Evolutionary conservation across 2,797 vertebrate genomes (phyloP), one percentile per base, ranked within the genome.

Genomic region (Melanotaenia parkinsoni): DNA sequence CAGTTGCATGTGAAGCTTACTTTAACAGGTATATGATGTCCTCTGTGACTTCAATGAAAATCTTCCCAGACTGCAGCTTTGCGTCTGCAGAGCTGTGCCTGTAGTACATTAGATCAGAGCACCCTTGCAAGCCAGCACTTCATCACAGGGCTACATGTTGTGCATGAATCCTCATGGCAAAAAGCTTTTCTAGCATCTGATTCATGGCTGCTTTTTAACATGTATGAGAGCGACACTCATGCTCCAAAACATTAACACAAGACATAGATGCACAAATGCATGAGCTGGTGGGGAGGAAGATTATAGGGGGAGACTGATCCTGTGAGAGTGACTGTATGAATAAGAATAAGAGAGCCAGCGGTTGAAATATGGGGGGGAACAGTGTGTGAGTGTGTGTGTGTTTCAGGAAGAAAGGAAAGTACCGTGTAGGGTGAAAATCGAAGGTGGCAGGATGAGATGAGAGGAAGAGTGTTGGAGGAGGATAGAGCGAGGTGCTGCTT

Each of bases 301-400:
- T 91, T 82, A 90, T 65, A 88, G 81, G 76, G 76, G 81, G 81
- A 82, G 79, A 72, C 76, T 70, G 76, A 87, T 67, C 79, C 71
- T 85, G 69, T 75, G 64, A 68, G 77, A 89, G 81, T 76, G 80
- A 84, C 72, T 87, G 74, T 61, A 66, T 83, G 86, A 89, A 89
- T 92, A 86, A 76, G 74, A 90, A 90, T 84, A 89, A 88, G 87
- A 79, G 70, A 76, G 63, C 30, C 40, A 70, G 69, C 5, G 4
- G 70, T 37, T 76, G 74, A 73, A 76, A 86, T 68, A 70, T 1
- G 4, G 35, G 45, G 69, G 71, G 30, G 28, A 54, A 45, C 45
- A n/a, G 43, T 67, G 7, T 50, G 24, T 58, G 70, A 72, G 61
- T 63, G 56, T 70, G 24, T 70, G 56, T 63, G 22, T 58, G 67